These are phyloP conservation scores for Cheilosia vulpina DNA, from an alignment of 2,888 invertebrate genomes.

Conservation along the genomic window DNA sequence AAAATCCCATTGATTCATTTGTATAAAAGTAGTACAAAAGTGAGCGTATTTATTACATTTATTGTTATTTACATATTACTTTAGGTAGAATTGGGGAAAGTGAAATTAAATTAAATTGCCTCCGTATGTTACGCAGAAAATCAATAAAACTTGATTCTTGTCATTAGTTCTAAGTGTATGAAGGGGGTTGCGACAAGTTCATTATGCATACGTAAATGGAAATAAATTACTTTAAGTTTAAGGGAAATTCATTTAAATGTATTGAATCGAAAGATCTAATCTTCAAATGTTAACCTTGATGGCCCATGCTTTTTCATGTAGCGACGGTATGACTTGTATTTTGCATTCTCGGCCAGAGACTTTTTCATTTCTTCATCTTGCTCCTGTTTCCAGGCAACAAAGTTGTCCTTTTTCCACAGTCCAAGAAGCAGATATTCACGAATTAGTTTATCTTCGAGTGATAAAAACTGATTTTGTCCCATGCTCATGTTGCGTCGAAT, in stretches of 20 bases:
- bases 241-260: conserved; percentile 10
- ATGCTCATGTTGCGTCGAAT: conserved; percentile 91
- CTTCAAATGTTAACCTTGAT: conserved; percentile 95
- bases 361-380: conserved; percentile 94
- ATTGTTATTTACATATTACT: conserved; percentile 64
- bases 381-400: conserved; percentile 90
- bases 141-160: conserved; percentile 80
- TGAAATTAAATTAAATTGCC: conserved; percentile 32
- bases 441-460: conserved; percentile 89
- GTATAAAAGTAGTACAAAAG: conserved; percentile 50
- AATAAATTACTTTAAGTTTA: conserved; percentile 53
- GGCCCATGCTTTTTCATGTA: conserved; percentile 96
- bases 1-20: conserved; percentile 8
- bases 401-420: conserved; percentile 93
- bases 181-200: background rate
- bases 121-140: conserved; percentile 55
- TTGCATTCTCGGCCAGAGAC: conserved; percentile 92
- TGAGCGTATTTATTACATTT: conserved; percentile 62
- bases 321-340: conserved; percentile 94
- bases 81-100: conserved; percentile 15
- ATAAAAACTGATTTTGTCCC: conserved; percentile 89
- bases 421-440: conserved; percentile 89
- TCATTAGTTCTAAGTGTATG: conserved; percentile 18
- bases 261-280: conserved; percentile 83
- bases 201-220: conserved; percentile 30